Evolutionary conservation across 2,888 invertebrate species (phyloP), one percentile per base, ranked within the genome.

Genomic region (Artemia sinica): DNA sequence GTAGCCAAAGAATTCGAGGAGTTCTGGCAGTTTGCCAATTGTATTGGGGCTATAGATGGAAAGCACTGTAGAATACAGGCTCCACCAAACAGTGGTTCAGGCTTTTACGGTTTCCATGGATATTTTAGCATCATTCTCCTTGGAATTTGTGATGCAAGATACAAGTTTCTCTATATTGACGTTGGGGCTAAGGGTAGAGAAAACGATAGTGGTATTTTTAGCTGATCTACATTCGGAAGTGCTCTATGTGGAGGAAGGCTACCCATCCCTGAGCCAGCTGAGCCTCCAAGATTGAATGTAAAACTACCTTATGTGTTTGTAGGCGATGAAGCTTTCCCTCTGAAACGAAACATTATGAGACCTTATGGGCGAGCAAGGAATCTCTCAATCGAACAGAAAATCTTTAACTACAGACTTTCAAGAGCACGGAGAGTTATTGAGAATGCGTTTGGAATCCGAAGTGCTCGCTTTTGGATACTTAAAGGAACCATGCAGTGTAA

Each of bases 271-370:
- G 58, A 58, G n/a, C 58, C 58, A 58, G 58, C 58, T 2, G 58
- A 58, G 58, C 58, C 14, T 2, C 58, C 4, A 58, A 13, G 14
- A 14, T 3, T 6, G 13, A 14, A 14, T 49, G 50, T n/a, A 66
- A 49, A 49, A 12, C 28, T 66, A 18, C 66, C 50, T 6, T 48
- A 18, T 69, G 49, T 12, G 13, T 41, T 58, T 68, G 52, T 70
- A 77, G 77, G 66, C 9, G 67, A 69, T 50, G 69, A 69, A 52
- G 69, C 69, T 28, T 69, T 69, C 50, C 67, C 49, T n/a, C 63
- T 69, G 41, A 68, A 28, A n/a, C n/a, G n/a, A n/a, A n/a, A n/a
- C n/a, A n/a, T n/a, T n/a, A n/a, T n/a, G n/a, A n/a, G n/a, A n/a
- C 69, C 69, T 28, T 68, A 14, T 63, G 58, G 58, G 13, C 58